Conservation (phyloP, 2,888 invertebrate species). For the Corbicula japonica region DNA sequence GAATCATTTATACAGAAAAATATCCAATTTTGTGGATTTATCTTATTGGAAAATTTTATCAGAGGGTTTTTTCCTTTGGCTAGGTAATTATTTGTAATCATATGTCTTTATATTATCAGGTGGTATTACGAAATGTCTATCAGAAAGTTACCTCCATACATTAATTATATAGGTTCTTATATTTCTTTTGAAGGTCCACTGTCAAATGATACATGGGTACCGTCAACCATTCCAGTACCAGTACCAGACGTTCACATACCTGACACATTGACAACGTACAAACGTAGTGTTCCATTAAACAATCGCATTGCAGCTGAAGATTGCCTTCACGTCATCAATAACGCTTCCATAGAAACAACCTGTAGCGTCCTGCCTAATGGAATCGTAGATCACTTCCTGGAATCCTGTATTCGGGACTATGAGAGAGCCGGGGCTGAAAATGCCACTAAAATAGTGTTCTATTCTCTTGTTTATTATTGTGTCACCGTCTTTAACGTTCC, state of each 20-base stretch:
- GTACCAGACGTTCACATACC: constrained; percentile 49
- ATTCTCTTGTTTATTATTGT: constrained; percentile 71
- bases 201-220: constrained; percentile 53
- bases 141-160: too few species aligned
- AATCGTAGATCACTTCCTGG: constrained; percentile 67
- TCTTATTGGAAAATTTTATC: too few species aligned
- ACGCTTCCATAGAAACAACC: constrained; percentile 48
- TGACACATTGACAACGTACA: constrained; percentile 33
- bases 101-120: too few species aligned
- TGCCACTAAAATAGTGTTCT: constrained; percentile 52
- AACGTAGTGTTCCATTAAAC: constrained; percentile 13
- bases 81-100: too few species aligned
- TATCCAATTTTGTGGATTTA: too few species aligned
- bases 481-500: constrained; percentile 62
- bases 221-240: constrained; percentile 68
- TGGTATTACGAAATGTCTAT: too few species aligned
- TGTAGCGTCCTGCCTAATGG: constrained; percentile 53
- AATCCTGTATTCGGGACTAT: constrained; percentile 73
- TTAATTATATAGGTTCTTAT: too few species aligned
- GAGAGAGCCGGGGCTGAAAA: constrained; percentile 49
- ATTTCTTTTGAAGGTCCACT: too few species aligned
- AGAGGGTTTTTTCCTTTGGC: too few species aligned
- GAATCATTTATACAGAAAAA: too few species aligned
- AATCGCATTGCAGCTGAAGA: constrained; percentile 38
- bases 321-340: constrained; percentile 49